Conservation (phyloP, 2,797 vertebrate species). For the Rhinophrynus dorsalis region DNA sequence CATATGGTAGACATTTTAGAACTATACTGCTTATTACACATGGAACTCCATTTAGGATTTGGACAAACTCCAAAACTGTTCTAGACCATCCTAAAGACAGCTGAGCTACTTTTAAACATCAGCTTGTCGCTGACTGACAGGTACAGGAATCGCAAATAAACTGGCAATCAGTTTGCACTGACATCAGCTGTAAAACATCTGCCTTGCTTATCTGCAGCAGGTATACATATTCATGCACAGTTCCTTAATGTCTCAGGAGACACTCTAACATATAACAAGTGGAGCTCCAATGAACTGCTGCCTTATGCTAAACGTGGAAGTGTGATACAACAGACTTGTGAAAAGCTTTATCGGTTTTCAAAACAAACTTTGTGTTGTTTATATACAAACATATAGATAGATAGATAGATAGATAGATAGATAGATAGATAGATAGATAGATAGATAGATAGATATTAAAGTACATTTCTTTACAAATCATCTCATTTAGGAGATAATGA, state of each 20-base stretch:
- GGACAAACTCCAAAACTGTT: slow-evolving; percentile 42
- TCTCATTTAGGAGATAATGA: too few relatives aligned
- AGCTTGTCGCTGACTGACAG: slow-evolving; percentile 44
- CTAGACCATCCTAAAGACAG: slow-evolving; percentile 35
- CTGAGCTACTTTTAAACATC: slow-evolving; percentile 50
- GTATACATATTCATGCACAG: slow-evolving; percentile 74
- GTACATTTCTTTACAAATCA: too few relatives aligned
- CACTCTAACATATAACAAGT: slow-evolving; percentile 56
- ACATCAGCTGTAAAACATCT: slow-evolving; percentile 64
- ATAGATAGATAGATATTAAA: too few relatives aligned
- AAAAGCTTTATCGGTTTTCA: not conserved
- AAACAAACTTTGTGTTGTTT: too few relatives aligned
- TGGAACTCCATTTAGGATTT: slow-evolving; percentile 46
- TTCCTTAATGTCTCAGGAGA: slow-evolving; percentile 65
- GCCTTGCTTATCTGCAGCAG: slow-evolving; percentile 59
- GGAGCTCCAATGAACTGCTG: slow-evolving; percentile 59
- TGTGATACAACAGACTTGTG: not conserved
- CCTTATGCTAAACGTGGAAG: slow-evolving; percentile 45
- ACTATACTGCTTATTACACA: slow-evolving; percentile 18
- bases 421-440: too few relatives aligned
- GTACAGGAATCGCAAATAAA: slow-evolving; percentile 45
- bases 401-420: too few relatives aligned
- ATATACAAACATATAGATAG: too few relatives aligned
- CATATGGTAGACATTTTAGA: slow-evolving; percentile 43
- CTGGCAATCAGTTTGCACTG: slow-evolving; percentile 56